These are phyloP conservation scores for Poeciliopsis prolifica DNA, from an alignment of 2,113 vertebrate genomes.

Conservation along the genomic window DNA sequence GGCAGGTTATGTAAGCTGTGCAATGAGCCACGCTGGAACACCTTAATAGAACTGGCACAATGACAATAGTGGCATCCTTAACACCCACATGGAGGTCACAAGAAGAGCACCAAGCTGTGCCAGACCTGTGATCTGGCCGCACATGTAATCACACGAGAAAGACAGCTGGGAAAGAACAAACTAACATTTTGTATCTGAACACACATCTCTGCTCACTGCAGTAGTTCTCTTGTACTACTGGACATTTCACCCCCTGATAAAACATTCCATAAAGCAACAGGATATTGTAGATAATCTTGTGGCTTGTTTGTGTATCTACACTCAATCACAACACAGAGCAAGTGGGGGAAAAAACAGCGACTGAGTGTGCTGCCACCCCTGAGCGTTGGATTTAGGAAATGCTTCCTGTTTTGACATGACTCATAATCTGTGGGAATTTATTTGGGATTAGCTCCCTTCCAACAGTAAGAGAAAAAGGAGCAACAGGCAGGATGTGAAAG, in stretches of 20 bases:
- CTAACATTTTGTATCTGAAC: neutral
- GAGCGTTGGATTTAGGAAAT: constrained; percentile 70
- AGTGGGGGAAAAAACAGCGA: constrained; percentile 17
- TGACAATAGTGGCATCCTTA: constrained; percentile 39
- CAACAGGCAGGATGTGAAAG: constrained; percentile 64
- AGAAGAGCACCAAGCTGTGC: constrained; percentile 6
- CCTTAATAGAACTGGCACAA: constrained; percentile 51
- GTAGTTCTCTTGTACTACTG: constrained; percentile 18
- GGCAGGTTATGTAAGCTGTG: constrained; percentile 38
- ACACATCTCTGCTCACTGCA: neutral
- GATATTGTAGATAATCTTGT: constrained; percentile 62
- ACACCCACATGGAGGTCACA: constrained; percentile 45
- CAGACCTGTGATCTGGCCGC: constrained; percentile 10
- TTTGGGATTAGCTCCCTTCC: constrained; percentile 64
- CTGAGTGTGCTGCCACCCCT: constrained; percentile 52
- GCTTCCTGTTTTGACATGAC: constrained; percentile 79
- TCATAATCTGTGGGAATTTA: constrained; percentile 79
- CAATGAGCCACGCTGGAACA: constrained; percentile 27
- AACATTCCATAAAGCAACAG: constrained; percentile 46
- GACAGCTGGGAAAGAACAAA: neutral
- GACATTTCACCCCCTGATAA: neutral
- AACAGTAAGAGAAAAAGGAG: constrained; percentile 57
- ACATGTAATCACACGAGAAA: constrained; percentile 3
- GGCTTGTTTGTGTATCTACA: constrained; percentile 47
- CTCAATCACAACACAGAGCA: constrained; percentile 35